Evolutionary conservation across 2,888 invertebrate genomes (phyloP).

Genomic region (Pterobdella sp.): DNA sequence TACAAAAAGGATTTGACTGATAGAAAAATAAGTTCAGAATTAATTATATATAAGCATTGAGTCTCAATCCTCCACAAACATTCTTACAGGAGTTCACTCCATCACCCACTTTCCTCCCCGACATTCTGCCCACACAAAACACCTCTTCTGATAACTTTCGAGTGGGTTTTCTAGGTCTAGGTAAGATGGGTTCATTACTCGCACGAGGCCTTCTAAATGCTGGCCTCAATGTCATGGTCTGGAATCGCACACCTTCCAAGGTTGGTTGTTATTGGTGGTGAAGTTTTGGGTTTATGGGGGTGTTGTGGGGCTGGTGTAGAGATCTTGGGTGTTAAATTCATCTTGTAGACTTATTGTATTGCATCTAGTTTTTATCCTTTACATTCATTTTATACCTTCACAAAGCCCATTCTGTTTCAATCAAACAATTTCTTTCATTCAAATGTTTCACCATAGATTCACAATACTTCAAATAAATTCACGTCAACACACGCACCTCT

Average conservation of each 20-base stretch:
- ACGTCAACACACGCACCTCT: no score
- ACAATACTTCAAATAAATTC: no score
- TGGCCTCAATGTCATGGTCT: slow-evolving; percentile 82
- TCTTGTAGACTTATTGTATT: not conserved
- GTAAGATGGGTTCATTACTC: slow-evolving; percentile 88
- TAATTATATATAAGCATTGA: no score
- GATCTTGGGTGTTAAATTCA: not conserved
- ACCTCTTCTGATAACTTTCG: slow-evolving; percentile 59
- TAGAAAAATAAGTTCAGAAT: no score
- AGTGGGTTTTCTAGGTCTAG: slow-evolving; percentile 89
- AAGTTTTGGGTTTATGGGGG: not conserved
- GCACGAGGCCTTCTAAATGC: slow-evolving; percentile 88
- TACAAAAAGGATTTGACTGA: no score
- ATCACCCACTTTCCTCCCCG: slow-evolving; percentile 29
- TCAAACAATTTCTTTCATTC: not conserved
- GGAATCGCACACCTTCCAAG: slow-evolving; percentile 86
- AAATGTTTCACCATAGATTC: not conserved
- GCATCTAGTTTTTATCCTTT: not conserved
- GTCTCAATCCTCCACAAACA: not conserved
- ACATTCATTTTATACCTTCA: not conserved
- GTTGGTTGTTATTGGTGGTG: slow-evolving; percentile 51
- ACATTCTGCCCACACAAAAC: slow-evolving; percentile 23
- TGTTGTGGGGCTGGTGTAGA: not conserved
- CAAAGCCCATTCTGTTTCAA: not conserved
- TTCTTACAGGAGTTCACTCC: slow-evolving; percentile 24